Percentiles rank a stretch among this genome's conserved stretches.
Evolutionary conservation across 2,888 invertebrate species (phyloP).

Genomic region (Drosophila eohydei): DNA sequence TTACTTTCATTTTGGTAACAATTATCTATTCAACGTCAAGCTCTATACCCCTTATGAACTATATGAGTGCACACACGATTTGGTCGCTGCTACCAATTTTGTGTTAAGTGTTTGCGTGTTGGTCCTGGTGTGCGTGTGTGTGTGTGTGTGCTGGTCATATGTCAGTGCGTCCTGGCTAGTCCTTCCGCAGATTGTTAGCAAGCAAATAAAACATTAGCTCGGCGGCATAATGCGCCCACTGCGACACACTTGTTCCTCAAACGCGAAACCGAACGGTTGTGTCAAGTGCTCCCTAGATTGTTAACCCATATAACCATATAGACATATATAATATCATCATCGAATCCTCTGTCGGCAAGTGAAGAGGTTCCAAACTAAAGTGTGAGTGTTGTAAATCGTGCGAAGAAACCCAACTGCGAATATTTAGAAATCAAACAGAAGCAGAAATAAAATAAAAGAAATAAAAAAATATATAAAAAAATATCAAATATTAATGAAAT

Average conservation of each 20-base stretch:
- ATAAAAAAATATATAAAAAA: too few relatives aligned
- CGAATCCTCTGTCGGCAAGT: neutral
- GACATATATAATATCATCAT: neutral
- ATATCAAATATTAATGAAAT: too few relatives aligned
- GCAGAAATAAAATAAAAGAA: too few relatives aligned
- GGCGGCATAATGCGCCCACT: constrained; percentile 61
- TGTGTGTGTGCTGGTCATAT: constrained; percentile 66
- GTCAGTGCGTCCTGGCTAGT: constrained; percentile 74
- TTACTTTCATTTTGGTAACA: constrained; percentile 76
- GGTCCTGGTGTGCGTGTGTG: constrained; percentile 49
- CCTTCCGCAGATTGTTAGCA: constrained; percentile 81
- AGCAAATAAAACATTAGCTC: constrained; percentile 79
- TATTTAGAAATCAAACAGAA: neutral
- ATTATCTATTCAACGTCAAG: constrained; percentile 82
- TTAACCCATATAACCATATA: constrained; percentile 17
- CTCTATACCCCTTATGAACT: constrained; percentile 36
- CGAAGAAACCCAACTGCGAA: neutral
- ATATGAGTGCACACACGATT: constrained; percentile 81
- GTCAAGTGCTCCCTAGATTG: constrained; percentile 61
- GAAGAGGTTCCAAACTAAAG: constrained; percentile 4
- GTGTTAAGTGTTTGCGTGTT: constrained; percentile 80
- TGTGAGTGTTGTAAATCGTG: constrained; percentile 30
- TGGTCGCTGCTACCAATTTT: constrained; percentile 70
- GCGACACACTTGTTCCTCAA: constrained; percentile 78
- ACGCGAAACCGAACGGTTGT: constrained; percentile 76